Base-by-base conservation (phyloP, 1,140 invertebrate species). In the Antheraea pernyi region DNA sequence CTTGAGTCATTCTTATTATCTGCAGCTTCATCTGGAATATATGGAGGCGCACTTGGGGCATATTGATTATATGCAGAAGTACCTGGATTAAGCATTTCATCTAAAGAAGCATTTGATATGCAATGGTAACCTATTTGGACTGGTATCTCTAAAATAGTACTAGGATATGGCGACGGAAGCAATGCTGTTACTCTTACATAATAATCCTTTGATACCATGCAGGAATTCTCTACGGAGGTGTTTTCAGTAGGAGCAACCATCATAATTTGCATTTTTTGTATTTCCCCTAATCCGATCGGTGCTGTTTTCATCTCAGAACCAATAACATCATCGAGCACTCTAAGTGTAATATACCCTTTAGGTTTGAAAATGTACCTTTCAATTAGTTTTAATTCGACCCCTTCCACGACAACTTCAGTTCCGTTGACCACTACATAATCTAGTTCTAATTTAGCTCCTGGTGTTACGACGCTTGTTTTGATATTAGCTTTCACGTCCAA, bases 171-270 rank as follows among this genome's bases (percentile, higher is more conserved):
- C 13, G 42, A 19, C n/a, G 46, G 65, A 11, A 71, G 59, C 9
- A 10, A 65, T 8, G 74, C 77, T 13, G 37, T 74, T 7, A 83
- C 68, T 46, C 70, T 39, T 9, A 84, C 70, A 22, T 70, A 70
- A 59, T 84, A 84, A 30, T 78, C 65, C 37, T 77, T 74, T 0
- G 71, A 63, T 0, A 84, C 74, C 19, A 84, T 63, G 11, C 70
- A 69, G 8, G 82, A 78, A 71, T 73, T 67, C 39, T 74, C 75
- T 0, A 82, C 58, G 8, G 76, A 75, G 18, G 67, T 67, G 19
- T 58, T 69, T 30, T 76, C 68, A 3, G 59, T 39, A 9, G 78
- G 74, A 59, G 81, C 62, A 19, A 42, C 59, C 8, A 83, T 70
- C 9, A 60, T 37, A 6, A 78, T 19, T 22, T 65, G 59, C 65